phyloP scores from a whole-genome alignment of 2,888 invertebrate genomes.

The Conchocele bisecta region DNA sequence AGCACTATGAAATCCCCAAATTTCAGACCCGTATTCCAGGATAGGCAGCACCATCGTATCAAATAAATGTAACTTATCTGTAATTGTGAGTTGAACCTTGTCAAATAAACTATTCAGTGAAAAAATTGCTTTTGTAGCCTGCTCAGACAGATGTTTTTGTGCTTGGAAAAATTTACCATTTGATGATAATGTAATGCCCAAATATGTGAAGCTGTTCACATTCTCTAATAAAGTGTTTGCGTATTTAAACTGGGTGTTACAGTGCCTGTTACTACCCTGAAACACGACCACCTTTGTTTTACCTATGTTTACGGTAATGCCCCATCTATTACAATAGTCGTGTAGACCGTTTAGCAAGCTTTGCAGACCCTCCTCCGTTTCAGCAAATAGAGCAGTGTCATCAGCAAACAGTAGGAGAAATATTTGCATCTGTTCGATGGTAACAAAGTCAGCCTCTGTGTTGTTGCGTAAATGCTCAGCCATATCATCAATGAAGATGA shows the following conservation, averaged over 20 bases:
- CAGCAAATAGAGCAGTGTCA: slow-evolving; percentile 12
- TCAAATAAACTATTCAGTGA: too few species aligned
- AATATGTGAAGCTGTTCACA: too few species aligned
- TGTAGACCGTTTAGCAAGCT: slow-evolving; percentile 1
- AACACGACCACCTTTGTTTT: slow-evolving; percentile 16
- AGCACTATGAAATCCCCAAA: slow-evolving; percentile 24
- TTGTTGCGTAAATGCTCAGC: too few species aligned
- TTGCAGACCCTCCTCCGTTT: not conserved
- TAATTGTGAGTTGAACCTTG: too few species aligned
- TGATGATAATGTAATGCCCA: too few species aligned
- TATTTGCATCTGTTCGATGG: slow-evolving; percentile 1
- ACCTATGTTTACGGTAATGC: slow-evolving; percentile 3
- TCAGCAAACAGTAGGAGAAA: slow-evolving; percentile 23
- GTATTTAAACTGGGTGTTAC: not conserved
- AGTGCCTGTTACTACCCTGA: not conserved
- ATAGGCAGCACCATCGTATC: slow-evolving; percentile 10
- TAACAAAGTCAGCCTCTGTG: too few species aligned
- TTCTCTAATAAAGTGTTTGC: not conserved
- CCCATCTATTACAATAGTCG: slow-evolving; percentile 9
- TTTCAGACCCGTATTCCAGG: slow-evolving; percentile 12
- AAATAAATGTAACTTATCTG: too few species aligned
- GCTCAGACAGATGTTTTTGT: too few species aligned
- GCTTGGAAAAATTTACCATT: too few species aligned
- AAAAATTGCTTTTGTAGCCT: too few species aligned
- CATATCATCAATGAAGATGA: slow-evolving; percentile 25